Evolutionary conservation across 2,113 vertebrate species (phyloP).

Genomic region (Hemichromis elongatus): DNA sequence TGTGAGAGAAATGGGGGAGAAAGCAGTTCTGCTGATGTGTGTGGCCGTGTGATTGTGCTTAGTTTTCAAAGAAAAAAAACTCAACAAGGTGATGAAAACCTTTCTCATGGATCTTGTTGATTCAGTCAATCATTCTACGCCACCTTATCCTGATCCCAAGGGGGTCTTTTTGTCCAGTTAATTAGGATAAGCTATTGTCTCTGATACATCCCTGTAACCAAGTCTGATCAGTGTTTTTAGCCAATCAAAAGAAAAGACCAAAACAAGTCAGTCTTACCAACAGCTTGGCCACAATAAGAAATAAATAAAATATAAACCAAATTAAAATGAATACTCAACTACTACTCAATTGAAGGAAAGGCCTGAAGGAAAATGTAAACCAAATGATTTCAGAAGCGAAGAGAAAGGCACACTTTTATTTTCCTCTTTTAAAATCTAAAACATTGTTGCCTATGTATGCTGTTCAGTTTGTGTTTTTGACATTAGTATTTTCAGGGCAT

Average conservation of each 20-base stretch:
- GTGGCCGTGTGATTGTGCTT: not conserved
- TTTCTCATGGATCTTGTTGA: not conserved
- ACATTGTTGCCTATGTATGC: no score
- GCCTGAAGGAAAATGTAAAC: no score
- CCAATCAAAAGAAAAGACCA: not conserved
- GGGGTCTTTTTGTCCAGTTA: not conserved
- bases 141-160: not conserved
- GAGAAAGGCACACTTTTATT: no score
- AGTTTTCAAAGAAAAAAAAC: not conserved
- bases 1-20: not conserved
- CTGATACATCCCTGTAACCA: not conserved
- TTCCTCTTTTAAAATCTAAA: no score
- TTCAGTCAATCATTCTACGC: not conserved
- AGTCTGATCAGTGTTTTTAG: not conserved
- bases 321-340: no score
- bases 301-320: not conserved
- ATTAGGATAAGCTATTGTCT: not conserved
- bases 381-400: no score
- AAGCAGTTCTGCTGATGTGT: not conserved
- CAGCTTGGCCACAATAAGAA: not conserved
- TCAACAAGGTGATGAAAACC: not conserved
- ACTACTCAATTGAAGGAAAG: no score
- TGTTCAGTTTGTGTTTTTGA: no score
- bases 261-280: not conserved
- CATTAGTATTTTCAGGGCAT: not conserved